Percentiles rank a stretch among this genome's conserved stretches.
These are phyloP conservation scores for Corythoichthys haematopterus DNA, from an alignment of 2,113 vertebrate species.

Conservation along the genomic window DNA sequence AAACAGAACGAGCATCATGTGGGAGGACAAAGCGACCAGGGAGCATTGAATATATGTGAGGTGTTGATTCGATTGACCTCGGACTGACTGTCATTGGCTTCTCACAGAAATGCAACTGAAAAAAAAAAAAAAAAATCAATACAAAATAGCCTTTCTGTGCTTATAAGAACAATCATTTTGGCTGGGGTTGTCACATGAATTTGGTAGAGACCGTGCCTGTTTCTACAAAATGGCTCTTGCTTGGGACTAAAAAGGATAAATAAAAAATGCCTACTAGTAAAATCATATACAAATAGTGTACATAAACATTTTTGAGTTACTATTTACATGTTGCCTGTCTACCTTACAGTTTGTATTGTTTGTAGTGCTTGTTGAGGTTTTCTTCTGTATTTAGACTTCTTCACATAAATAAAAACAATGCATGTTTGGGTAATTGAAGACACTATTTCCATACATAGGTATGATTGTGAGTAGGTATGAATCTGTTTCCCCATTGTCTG, in stretches of 20 bases:
- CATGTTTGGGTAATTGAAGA: too few relatives aligned
- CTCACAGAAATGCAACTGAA: slow-evolving; percentile 5
- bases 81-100: slow-evolving; percentile 3
- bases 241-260: background rate
- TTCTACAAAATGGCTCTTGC: background rate
- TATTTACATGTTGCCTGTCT: too few relatives aligned
- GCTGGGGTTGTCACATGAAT: slow-evolving; percentile 4
- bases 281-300: background rate
- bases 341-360: too few relatives aligned
- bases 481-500: too few relatives aligned
- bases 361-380: too few relatives aligned
- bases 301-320: too few relatives aligned
- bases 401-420: too few relatives aligned
- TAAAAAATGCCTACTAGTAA: slow-evolving; percentile 7
- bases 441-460: too few relatives aligned
- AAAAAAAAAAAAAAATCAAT: slow-evolving; percentile 23
- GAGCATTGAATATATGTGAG: background rate
- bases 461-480: too few relatives aligned
- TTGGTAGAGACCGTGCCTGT: background rate
- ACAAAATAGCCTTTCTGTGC: slow-evolving; percentile 4
- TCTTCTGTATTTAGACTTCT: too few relatives aligned
- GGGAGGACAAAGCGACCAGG: slow-evolving; percentile 11
- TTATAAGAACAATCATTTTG: background rate
- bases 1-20: background rate
- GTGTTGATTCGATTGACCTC: slow-evolving; percentile 28